Base-by-base conservation (phyloP, 2,113 vertebrate genomes). In the Rousettus leschenaultii region DNA sequence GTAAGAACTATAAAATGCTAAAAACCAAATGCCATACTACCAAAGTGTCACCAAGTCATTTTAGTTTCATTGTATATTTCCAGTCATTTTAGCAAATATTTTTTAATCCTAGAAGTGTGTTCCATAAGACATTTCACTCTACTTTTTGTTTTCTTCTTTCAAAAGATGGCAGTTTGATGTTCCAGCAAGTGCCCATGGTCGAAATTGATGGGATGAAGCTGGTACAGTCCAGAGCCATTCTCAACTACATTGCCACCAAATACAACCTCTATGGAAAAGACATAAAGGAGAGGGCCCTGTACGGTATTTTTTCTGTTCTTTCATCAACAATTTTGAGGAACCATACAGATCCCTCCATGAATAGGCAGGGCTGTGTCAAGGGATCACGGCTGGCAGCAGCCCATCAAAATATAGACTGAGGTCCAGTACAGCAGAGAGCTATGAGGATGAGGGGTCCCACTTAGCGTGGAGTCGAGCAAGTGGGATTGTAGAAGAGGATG, bases 201-300 rank as follows among this genome's bases (percentile, higher is more conserved):
- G 98, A 99, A 95, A 99, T 99, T 0, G 98, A 99, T 71, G 99
- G 99, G 43, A 98, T 99, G 98, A 99, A 98, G 75, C 97, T 99
- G 11, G 91, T 99, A 21, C 99, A 99, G 97, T 97, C 98, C 38
- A 99, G 97, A 95, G 99, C 99, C 1, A 99, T 99, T 84, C 26
- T 99, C 75, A 98, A 98, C 63, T 99, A 98, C 95, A 97, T 97
- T 1, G 99, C 99, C 57, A 97, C 87, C 5, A 99, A 99, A 77
- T 98, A 99, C 98, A 98, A 99, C 61, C 99, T 99, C 26, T 98
- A 99, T 0, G 99, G 99, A 7, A 99, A 99, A 19, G 98, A 99
- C 80, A 35, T 98, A 33, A 99, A 99, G 97, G 99, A 99, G 24
- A 99, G 98, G 74, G 98, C 97, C 71, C 97, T 98, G 99, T 99